phyloP scores from a whole-genome alignment of 2,888 invertebrate species.

The Encarsia formosa region DNA sequence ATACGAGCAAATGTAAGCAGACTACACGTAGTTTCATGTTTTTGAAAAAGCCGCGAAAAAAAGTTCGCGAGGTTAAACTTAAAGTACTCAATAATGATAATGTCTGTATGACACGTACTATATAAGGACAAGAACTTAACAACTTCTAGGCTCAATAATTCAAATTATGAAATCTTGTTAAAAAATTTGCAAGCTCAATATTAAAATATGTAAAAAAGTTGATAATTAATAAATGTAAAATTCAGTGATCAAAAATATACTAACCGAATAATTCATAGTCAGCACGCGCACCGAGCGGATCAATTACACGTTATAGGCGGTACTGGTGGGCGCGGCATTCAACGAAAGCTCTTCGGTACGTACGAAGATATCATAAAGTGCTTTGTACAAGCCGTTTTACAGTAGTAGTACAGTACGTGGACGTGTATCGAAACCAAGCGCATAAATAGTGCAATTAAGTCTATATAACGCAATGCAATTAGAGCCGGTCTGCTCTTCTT shows the following conservation, averaged over 20 bases:
- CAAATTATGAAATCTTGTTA: no score
- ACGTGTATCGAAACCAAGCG: slow-evolving; percentile 29
- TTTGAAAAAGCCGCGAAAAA: no score
- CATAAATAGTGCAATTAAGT: slow-evolving; percentile 45
- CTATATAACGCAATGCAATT: slow-evolving; percentile 39
- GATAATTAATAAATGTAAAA: slow-evolving; percentile 13
- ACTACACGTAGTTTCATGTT: no score
- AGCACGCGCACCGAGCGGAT: slow-evolving; percentile 14
- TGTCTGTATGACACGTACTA: no score
- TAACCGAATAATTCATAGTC: slow-evolving; percentile 8
- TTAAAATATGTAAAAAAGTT: no score
- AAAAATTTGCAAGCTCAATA: no score
- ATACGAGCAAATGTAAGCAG: no score
- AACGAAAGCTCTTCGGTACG: neutral
- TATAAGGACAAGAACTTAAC: no score
- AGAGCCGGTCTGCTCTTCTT: slow-evolving; percentile 23
- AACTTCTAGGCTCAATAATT: no score
- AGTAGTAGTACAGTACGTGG: slow-evolving; percentile 19
- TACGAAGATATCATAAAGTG: slow-evolving; percentile 9
- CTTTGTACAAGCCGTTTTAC: slow-evolving; percentile 32
- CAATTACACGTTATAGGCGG: slow-evolving; percentile 18
- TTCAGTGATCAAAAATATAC: slow-evolving; percentile 11
- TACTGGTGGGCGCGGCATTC: neutral
- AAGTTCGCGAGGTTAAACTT: no score
- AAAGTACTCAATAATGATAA: no score